These are phyloP conservation scores for Poecilia latipinna DNA, from an alignment of 2,113 vertebrate species.

Conservation along the genomic window DNA sequence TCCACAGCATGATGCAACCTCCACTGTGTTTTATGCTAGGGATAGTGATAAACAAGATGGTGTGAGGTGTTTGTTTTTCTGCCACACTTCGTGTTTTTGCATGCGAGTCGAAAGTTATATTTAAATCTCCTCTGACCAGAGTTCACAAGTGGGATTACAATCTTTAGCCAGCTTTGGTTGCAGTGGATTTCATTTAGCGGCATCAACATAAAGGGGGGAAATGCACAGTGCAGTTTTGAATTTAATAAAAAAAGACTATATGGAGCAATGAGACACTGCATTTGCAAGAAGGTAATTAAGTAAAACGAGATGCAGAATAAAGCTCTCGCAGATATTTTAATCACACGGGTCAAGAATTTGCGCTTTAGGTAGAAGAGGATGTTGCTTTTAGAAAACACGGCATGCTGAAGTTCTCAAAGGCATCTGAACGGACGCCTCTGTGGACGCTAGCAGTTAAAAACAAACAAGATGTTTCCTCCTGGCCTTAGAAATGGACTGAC, in stretches of 20 bases:
- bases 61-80: background rate
- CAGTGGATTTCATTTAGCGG: background rate
- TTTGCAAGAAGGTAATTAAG: background rate
- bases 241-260: too few relatives aligned
- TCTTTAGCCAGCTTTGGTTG: background rate
- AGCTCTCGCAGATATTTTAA: background rate
- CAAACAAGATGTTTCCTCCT: conserved; percentile 42
- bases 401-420: conserved; percentile 18
- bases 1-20: background rate
- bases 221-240: too few relatives aligned
- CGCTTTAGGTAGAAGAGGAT: conserved; percentile 1
- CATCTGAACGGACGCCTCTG: conserved; percentile 36
- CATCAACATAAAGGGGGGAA: background rate
- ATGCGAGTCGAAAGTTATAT: background rate
- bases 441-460: conserved; percentile 43
- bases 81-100: background rate
- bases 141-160: too few relatives aligned
- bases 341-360: conserved; percentile 32
- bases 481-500: conserved; percentile 30
- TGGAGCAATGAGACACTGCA: background rate
- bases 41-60: background rate
- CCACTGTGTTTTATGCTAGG: background rate
- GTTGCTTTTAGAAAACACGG: conserved; percentile 51
- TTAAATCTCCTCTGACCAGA: too few relatives aligned
- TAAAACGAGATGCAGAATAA: conserved; percentile 10